phyloP scores from a whole-genome alignment of 2,797 vertebrate genomes.

The Danionella dracula region DNA sequence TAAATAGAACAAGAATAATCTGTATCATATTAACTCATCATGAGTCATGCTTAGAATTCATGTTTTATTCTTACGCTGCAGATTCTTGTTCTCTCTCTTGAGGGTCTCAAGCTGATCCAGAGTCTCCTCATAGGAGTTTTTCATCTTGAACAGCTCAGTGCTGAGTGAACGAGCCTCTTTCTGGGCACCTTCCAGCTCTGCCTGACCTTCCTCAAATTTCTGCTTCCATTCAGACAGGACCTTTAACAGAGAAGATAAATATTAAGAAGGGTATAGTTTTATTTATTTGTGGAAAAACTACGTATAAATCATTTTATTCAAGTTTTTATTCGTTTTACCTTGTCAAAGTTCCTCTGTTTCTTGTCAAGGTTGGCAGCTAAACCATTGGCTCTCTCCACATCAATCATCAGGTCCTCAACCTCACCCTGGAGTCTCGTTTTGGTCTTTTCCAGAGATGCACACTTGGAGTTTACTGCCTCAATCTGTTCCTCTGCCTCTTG shows the following conservation, averaged over 20 bases:
- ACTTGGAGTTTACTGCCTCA: constrained; percentile 73
- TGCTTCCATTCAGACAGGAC: constrained; percentile 78
- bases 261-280: background rate
- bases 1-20: background rate
- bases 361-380: constrained; percentile 70
- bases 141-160: constrained; percentile 84
- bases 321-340: constrained; percentile 50
- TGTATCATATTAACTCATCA: background rate
- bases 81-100: constrained; percentile 84
- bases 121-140: constrained; percentile 81
- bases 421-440: constrained; percentile 74
- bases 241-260: background rate
- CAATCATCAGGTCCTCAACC: constrained; percentile 75
- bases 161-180: constrained; percentile 77
- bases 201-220: constrained; percentile 79
- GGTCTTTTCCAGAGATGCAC: constrained; percentile 75
- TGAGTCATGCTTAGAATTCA: background rate
- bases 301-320: background rate
- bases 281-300: background rate
- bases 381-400: constrained; percentile 68
- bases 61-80: constrained; percentile 55
- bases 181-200: constrained; percentile 78
- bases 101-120: constrained; percentile 81
- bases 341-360: constrained; percentile 76
- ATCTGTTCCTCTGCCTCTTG: constrained; percentile 79